Evolutionary conservation across 2,113 vertebrate species (phyloP).

Genomic region (Silurus asotus): DNA sequence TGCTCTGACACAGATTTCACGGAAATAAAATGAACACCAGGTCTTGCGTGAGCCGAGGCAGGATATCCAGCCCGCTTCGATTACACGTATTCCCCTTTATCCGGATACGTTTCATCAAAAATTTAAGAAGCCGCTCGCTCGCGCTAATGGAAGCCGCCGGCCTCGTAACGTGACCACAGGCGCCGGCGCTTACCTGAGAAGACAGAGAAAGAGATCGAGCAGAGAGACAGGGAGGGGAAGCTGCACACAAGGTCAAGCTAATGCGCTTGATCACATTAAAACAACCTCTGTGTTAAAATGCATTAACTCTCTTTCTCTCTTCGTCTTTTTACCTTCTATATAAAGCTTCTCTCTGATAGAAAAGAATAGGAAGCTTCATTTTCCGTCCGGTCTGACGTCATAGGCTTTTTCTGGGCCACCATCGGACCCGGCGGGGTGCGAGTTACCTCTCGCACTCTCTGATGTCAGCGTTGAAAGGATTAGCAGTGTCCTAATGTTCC

Average conservation of each 20-base stretch:
- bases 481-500: constrained; percentile 57
- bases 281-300: constrained; percentile 15
- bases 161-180: constrained; percentile 41
- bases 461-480: constrained; percentile 60
- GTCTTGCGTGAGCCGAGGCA: neutral
- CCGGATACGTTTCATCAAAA: constrained; percentile 48
- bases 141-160: constrained; percentile 43
- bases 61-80: constrained; percentile 19
- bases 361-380: neutral
- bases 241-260: constrained; percentile 22
- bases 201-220: neutral
- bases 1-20: constrained; percentile 11
- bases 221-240: neutral
- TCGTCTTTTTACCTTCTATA: neutral
- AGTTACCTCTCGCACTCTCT: constrained; percentile 54
- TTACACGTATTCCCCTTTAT: constrained; percentile 48
- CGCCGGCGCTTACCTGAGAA: constrained; percentile 32
- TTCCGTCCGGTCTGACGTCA: constrained; percentile 20
- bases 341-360: constrained; percentile 13
- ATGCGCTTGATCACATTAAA: constrained; percentile 45
- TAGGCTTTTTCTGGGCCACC: constrained; percentile 28
- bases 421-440: constrained; percentile 36
- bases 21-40: neutral
- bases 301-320: constrained; percentile 22
- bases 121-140: constrained; percentile 46